Conservation (phyloP, 2,797 vertebrate species). For the Mycteria americana region DNA sequence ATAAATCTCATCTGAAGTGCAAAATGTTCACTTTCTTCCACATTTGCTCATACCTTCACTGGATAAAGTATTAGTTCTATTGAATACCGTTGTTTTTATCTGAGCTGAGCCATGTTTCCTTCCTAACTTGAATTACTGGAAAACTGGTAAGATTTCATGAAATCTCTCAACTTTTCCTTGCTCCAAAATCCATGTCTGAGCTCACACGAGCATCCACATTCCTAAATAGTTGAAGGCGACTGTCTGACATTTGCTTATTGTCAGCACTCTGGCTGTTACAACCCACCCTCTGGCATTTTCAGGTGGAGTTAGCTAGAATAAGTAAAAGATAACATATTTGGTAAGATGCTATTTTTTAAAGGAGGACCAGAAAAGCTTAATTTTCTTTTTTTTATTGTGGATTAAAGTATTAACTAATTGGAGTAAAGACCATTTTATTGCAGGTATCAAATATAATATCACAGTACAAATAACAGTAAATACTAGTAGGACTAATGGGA, state of each 20-base stretch:
- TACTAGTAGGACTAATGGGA: not conserved
- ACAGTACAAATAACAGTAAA: conserved; percentile 3
- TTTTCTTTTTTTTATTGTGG: conserved; percentile 6
- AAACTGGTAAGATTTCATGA: not conserved
- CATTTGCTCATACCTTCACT: not conserved
- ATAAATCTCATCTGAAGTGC: not conserved
- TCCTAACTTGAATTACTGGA: not conserved
- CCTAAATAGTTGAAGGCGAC: not conserved
- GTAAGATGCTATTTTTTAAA: not conserved
- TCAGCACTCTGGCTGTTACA: not conserved
- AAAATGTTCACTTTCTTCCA: not conserved
- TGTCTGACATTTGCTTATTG: not conserved
- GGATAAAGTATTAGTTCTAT: not conserved
- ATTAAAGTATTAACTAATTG: not conserved
- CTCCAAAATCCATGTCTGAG: not conserved
- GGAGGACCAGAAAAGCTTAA: not conserved
- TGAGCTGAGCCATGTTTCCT: not conserved
- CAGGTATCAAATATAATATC: not conserved
- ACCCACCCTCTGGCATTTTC: not conserved
- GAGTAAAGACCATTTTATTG: not conserved
- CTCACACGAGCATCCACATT: not conserved
- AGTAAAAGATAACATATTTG: not conserved
- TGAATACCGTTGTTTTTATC: not conserved
- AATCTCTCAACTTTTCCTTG: not conserved
- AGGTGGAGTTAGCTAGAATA: not conserved